Percentiles rank a stretch among this genome's conserved stretches.
Conservation (phyloP, 1,140 invertebrate species). For the Ridgeia piscesae region DNA sequence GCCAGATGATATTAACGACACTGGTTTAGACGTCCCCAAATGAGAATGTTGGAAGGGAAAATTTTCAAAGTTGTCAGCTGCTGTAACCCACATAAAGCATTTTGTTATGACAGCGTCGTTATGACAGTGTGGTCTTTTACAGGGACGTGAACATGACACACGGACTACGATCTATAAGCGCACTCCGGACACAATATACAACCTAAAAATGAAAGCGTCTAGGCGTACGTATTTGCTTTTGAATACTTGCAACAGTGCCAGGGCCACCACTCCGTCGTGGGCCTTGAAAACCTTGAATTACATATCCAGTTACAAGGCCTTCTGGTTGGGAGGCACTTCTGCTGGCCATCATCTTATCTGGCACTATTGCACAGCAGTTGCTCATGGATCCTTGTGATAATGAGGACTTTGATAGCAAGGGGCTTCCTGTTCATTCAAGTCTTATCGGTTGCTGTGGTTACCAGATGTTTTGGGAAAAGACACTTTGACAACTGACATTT, state of each 20-base stretch:
- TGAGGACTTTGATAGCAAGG: too few species aligned
- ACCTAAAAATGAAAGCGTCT: slow-evolving; percentile 96
- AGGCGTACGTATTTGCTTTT: slow-evolving; percentile 60
- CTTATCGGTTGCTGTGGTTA: too few species aligned
- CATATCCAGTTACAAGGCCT: too few species aligned
- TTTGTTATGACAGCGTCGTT: background rate
- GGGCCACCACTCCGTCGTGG: too few species aligned
- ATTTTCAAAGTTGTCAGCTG: background rate
- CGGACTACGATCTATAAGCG: slow-evolving; percentile 98
- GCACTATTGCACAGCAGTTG: too few species aligned
- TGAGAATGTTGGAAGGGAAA: background rate
- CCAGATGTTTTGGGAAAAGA: too few species aligned
- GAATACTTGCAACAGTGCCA: background rate
- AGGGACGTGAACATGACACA: slow-evolving; percentile 81
- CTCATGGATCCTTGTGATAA: too few species aligned
- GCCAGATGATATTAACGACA: background rate
- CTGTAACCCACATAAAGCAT: background rate
- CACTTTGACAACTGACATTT: too few species aligned
- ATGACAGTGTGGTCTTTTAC: background rate
- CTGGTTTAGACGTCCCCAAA: background rate
- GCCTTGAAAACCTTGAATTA: too few species aligned
- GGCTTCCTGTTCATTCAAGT: too few species aligned
- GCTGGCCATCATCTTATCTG: too few species aligned
- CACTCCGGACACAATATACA: slow-evolving; percentile 84
- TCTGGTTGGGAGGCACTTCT: too few species aligned